Conservation (phyloP, 2,888 invertebrate species). For the Leptogaster cylindrica region DNA sequence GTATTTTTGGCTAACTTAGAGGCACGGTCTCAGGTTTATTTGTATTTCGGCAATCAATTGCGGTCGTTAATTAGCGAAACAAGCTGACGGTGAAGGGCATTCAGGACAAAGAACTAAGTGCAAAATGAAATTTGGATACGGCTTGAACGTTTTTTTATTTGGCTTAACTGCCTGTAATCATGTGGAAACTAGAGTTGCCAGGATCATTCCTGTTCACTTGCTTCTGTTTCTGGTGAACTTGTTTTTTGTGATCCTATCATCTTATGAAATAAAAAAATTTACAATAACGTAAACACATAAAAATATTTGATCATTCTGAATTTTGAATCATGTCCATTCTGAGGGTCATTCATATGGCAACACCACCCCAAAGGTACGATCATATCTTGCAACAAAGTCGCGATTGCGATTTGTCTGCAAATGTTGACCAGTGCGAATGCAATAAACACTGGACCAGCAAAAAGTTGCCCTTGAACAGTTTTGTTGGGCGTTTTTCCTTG, state of each 20-base stretch:
- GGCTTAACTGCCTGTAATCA: not conserved
- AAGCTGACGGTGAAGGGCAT: conserved; percentile 25
- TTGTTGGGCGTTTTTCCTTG: conserved; percentile 6
- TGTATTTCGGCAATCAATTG: conserved; percentile 33
- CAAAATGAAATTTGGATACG: conserved; percentile 34
- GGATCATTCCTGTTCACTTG: not conserved
- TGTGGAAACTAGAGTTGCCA: conserved; percentile 10
- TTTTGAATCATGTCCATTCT: no score
- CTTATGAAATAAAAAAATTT: no score
- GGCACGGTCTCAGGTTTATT: no score
- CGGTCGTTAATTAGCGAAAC: conserved; percentile 27
- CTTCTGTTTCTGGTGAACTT: no score
- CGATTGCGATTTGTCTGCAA: conserved; percentile 37
- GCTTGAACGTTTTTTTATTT: conserved; percentile 8
- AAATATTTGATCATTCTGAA: no score
- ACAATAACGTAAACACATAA: no score
- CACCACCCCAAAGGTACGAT: conserved; percentile 7
- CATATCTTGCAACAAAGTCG: conserved; percentile 28
- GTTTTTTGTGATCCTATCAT: no score
- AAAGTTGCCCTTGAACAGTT: conserved; percentile 34
- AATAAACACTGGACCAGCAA: conserved; percentile 26
- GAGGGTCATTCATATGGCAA: no score
- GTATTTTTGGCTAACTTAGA: no score
- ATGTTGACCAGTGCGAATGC: conserved; percentile 37
- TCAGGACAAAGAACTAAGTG: conserved; percentile 32